Evolutionary conservation across 2,113 vertebrate species (phyloP).

Genomic region (Mus pahari): DNA sequence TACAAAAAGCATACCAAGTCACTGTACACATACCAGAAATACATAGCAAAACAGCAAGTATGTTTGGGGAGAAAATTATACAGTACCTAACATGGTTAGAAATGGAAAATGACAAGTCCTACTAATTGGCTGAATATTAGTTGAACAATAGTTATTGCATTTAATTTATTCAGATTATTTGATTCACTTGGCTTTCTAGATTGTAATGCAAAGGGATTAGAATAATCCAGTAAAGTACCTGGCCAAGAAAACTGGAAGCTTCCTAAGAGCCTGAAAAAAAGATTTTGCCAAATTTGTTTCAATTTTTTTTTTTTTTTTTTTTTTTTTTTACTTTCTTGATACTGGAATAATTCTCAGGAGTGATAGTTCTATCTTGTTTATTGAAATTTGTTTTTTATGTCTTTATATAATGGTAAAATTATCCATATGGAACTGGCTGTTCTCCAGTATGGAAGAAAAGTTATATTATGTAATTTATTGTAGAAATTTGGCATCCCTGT

Average conservation of each 20-base stretch:
- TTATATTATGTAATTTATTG: neutral
- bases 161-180: constrained; percentile 4
- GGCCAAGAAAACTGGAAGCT: constrained; percentile 49
- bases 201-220: constrained; percentile 3
- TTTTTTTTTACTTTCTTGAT: constrained; percentile 50
- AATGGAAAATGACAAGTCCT: neutral
- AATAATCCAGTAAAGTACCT: neutral
- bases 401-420: constrained; percentile 51
- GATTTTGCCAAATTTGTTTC: constrained; percentile 50
- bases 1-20: neutral
- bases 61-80: neutral
- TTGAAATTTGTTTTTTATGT: neutral
- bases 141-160: constrained; percentile 14
- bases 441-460: neutral
- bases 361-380: neutral
- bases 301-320: neutral
- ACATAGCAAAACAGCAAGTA: neutral
- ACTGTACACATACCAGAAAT: neutral
- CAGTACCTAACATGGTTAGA: neutral
- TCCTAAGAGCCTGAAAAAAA: neutral
- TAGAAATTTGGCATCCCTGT: neutral
- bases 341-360: neutral
- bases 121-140: neutral
- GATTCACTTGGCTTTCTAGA: neutral
- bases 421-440: neutral